Conservation (phyloP, 2,113 vertebrate species). For the Sclerurus mexicanus region DNA sequence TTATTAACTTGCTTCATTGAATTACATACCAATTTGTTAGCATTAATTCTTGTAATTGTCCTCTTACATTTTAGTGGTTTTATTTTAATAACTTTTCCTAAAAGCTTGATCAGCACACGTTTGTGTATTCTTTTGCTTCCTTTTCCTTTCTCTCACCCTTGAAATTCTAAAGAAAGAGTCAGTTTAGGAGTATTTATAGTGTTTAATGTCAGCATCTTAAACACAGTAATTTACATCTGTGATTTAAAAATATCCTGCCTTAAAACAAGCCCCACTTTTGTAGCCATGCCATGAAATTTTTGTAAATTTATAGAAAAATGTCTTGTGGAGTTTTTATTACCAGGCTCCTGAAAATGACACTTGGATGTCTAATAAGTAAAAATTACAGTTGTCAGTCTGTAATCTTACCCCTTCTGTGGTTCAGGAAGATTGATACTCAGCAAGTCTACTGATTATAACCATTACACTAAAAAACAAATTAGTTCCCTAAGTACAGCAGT, state of each 20-base stretch:
- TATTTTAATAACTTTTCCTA: not conserved
- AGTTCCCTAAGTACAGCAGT: constrained; percentile 27
- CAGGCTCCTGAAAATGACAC: constrained; percentile 41
- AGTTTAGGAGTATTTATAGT: constrained; percentile 25
- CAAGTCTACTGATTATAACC: constrained; percentile 62
- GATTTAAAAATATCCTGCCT: constrained; percentile 3
- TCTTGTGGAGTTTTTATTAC: constrained; percentile 43
- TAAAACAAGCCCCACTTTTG: not conserved
- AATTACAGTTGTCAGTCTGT: constrained; percentile 51
- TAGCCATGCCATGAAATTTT: not conserved
- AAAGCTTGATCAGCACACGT: not conserved
- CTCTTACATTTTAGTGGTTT: not conserved
- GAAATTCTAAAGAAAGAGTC: constrained; percentile 2
- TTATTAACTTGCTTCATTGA: constrained; percentile 30
- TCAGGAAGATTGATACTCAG: constrained; percentile 60
- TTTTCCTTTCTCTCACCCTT: not conserved
- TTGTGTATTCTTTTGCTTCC: not conserved
- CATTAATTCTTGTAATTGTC: not conserved
- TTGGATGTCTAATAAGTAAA: constrained; percentile 55
- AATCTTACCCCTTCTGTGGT: constrained; percentile 40
- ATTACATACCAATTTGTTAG: not conserved
- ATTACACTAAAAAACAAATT: constrained; percentile 66
- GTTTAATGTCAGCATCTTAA: not conserved
- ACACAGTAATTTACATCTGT: not conserved
- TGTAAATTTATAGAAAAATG: constrained; percentile 1